Evolutionary conservation across 1,140 invertebrate species (phyloP), one percentile per base, ranked within the genome.

Genomic region (Drosophila nasuta): DNA sequence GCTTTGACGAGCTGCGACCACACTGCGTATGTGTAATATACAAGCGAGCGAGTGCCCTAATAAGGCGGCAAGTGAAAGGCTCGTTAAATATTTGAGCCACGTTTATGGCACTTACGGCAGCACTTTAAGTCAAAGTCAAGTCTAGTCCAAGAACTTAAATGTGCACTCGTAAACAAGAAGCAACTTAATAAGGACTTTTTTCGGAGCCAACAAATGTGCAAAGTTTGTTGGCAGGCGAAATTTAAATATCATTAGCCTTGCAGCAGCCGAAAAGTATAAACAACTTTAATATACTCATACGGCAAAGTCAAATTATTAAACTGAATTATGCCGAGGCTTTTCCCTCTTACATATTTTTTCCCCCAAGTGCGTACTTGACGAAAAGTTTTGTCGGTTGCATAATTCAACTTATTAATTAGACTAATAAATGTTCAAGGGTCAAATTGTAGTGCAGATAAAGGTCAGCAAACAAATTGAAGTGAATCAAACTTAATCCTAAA

Each of bases 241-340:
- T 87, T 88, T 88, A 87, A 88, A 87, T 88, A 77, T 77, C 83
- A 83, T 88, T 72, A 87, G 75, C 73, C 65, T 77, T 65, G 58
- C 49, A 38, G 20, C 48, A 52, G 52, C 20, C 20, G 35, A 7
- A 38, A 63, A 72, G 69, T 57, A 49, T 62, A 73, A 81, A 73
- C 68, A 70, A 70, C 68, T 70, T 70, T 78, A 74, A 75, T 79
- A 54, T 49, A 56, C 81, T 82, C 80, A 76, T 66, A 81, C 54
- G 68, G 20, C 15, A 43, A 81, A 75, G 59, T 77, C 56, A 67
- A 77, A 62, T 59, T 51, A 59, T 38, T 48, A 63, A 83, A 71
- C 60, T 51, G 58, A 83, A 77, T 85, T 77, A 85, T 86, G 68
- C 67, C 67, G 35, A 38, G 7, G 35, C 10, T 8, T 38, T 33